Percentiles rank a stretch among this genome's conserved stretches.
Conservation (phyloP, 2,888 invertebrate genomes). For the Tinea semifulvella region DNA sequence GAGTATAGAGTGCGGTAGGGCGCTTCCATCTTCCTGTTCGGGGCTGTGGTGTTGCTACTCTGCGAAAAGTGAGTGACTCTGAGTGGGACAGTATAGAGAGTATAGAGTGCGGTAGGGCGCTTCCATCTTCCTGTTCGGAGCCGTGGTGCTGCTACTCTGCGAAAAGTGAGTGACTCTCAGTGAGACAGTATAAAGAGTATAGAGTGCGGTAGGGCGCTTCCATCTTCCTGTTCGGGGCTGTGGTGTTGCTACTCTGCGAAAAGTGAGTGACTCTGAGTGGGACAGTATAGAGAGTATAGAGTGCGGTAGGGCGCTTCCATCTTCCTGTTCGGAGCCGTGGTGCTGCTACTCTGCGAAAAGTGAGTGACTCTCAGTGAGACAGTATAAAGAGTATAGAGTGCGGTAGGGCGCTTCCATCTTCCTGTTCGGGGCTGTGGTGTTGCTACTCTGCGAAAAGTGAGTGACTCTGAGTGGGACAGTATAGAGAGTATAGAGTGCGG, state of each 20-base stretch:
- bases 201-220: conserved; percentile 98
- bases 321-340: conserved; percentile 93
- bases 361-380: conserved; percentile 97
- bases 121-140: conserved; percentile 94
- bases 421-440: no score
- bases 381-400: conserved; percentile 98
- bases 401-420: no score
- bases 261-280: no score
- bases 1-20: conserved; percentile 99
- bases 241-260: conserved; percentile 90
- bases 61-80: no score
- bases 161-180: conserved; percentile 98
- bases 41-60: conserved; percentile 91
- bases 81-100: no score
- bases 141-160: conserved; percentile 90
- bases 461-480: no score
- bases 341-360: conserved; percentile 95
- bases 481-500: conserved; percentile 98
- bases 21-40: conserved; percentile 94
- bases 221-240: conserved; percentile 94
- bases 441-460: no score
- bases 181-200: conserved; percentile 97
- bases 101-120: conserved; percentile 99
- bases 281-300: conserved; percentile 99
- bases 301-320: conserved; percentile 98